Percentiles rank a stretch among this genome's conserved stretches.
phyloP scores from a whole-genome alignment of 2,797 vertebrate species.

The Siniperca obscura region DNA sequence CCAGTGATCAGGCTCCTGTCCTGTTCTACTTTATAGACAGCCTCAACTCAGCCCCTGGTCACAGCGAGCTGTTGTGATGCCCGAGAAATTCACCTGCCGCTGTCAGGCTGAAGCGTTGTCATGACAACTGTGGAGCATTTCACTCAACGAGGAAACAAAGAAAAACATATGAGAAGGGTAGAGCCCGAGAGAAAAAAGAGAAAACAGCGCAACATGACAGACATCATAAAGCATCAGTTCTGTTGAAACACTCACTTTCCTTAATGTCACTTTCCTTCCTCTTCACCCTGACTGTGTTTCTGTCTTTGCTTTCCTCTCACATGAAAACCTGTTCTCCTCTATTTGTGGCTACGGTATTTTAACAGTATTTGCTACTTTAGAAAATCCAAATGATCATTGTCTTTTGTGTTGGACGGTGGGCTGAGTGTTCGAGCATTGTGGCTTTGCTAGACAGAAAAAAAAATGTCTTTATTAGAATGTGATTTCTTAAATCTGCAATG shows the following conservation, averaged over 20 bases:
- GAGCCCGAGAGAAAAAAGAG: conserved; percentile 23
- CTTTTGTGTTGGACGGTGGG: conserved; percentile 57
- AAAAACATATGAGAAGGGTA: conserved; percentile 13
- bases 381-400: conserved; percentile 60
- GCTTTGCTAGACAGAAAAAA: conserved; percentile 61
- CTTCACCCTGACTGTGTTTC: conserved; percentile 43
- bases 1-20: neutral
- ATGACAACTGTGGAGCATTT: conserved; percentile 68
- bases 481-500: conserved; percentile 74
- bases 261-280: conserved; percentile 27
- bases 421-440: conserved; percentile 50
- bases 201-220: conserved; percentile 32
- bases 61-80: conserved; percentile 82
- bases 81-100: conserved; percentile 44
- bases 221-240: conserved; percentile 49
- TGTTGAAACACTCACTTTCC: conserved; percentile 46
- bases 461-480: conserved; percentile 76
- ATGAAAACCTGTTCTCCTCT: conserved; percentile 37
- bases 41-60: conserved; percentile 76
- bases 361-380: conserved; percentile 74
- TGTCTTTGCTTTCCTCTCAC: conserved; percentile 60
- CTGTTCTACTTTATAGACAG: conserved; percentile 67
- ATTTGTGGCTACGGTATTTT: conserved; percentile 69
- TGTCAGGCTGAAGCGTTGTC: conserved; percentile 59
- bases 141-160: conserved; percentile 40